Base-by-base conservation (phyloP, 2,888 invertebrate species). In the Lasioglossum vierecki region DNA sequence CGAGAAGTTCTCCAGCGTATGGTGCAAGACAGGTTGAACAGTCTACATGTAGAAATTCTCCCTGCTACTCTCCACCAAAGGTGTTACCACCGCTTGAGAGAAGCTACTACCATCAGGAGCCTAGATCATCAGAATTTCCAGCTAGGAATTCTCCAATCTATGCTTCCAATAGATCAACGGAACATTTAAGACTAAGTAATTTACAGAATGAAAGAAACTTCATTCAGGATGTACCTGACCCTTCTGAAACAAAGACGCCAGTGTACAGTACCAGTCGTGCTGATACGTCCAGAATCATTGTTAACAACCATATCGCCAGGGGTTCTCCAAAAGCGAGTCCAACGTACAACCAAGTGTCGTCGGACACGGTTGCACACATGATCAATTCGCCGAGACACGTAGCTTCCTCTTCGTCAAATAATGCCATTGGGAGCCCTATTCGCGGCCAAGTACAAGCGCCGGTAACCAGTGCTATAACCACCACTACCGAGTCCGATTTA, bases 231-330 rank as follows among this genome's bases (percentile, higher is more conserved):
- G 76, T 77, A 2, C 74, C 86, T n/a, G 93, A 92, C 11, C 85
- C 89, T 44, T 41, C 91, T 6, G 82, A 85, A 73, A 57, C 75
- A 44, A 90, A 92, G 78, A 91, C 88, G 76, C 91, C 93, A 6
- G 78, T 93, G 9, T 94, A 92, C 70, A 84, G 89, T 6, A 84
- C 92, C 15, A 88, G 57, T 70, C 89, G 89, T 68, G 79, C 83
- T 46, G 86, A 91, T 85, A 83, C 87, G 35, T 76, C 87, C 35
- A 82, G 92, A 84, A 85, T 79, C 72, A 82, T 82, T 44, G 78
- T 95, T 15, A 95, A 95, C 74, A 95, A 95, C 49, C 95, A 95
- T 49, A 95, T 96, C 93, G 92, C 95, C 94, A 93, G 95, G 95
- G 88, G 95, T 96, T 76, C 95, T 95, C 88, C 95, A 93, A 95